phyloP scores from a whole-genome alignment of 2,113 vertebrate species.

The Podocnemis expansa region DNA sequence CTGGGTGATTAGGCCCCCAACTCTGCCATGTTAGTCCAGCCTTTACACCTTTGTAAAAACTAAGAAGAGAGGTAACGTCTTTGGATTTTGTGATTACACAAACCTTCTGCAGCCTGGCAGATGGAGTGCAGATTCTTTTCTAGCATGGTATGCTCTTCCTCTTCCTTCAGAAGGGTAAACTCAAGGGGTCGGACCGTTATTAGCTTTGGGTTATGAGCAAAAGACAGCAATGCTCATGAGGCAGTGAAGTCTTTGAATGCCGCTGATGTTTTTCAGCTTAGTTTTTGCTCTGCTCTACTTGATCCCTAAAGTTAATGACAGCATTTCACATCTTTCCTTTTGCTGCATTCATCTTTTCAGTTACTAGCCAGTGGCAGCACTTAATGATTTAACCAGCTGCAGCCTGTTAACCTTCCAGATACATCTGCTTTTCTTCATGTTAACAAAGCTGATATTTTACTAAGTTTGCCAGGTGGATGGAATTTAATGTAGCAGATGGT shows the following conservation, averaged over 20 bases:
- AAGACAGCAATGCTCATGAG: not conserved
- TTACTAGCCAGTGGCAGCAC: not conserved
- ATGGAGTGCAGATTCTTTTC: not conserved
- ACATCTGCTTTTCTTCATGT: not conserved
- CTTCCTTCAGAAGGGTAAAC: not conserved
- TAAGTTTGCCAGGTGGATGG: not conserved
- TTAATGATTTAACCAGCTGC: not conserved
- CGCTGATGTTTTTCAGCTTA: not conserved
- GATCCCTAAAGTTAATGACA: not conserved
- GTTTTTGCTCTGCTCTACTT: not conserved
- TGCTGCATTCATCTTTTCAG: not conserved
- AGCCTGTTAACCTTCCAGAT: not conserved
- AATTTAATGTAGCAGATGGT: not conserved
- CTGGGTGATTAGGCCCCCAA: not conserved
- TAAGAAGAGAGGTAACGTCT: not conserved
- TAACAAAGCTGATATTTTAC: not conserved
- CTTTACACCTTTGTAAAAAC: not conserved
- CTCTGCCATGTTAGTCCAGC: not conserved
- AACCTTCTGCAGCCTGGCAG: not conserved
- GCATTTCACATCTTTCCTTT: not conserved
- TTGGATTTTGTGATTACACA: not conserved
- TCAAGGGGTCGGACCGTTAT: not conserved
- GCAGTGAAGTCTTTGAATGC: not conserved
- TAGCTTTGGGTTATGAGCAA: not conserved
- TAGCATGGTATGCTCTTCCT: not conserved